A percentile compares a stretch with the other conserved stretches of the same genome.
Conservation (phyloP, 2,113 vertebrate species). For the Speoplatyrhinus poulsoni region DNA sequence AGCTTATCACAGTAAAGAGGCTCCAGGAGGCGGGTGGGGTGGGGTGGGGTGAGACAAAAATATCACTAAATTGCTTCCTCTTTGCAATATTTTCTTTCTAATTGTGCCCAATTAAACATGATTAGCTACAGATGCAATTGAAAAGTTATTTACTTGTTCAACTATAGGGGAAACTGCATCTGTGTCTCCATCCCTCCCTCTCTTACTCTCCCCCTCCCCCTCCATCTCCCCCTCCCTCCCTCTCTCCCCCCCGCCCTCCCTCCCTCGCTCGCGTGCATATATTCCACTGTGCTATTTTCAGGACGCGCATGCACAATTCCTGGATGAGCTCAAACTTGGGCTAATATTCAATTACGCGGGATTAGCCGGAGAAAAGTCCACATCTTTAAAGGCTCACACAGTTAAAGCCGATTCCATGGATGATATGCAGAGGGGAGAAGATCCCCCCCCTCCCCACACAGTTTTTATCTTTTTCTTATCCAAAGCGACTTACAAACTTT, state of each 20-base stretch:
- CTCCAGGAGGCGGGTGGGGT: not conserved
- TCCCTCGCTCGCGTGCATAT: not conserved
- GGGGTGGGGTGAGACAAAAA: slow-evolving; percentile 45
- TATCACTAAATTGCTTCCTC: slow-evolving; percentile 49
- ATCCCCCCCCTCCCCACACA: slow-evolving; percentile 18
- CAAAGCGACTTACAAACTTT: too few species aligned
- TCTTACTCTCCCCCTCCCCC: too few species aligned
- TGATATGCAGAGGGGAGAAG: too few species aligned
- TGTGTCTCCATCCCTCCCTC: slow-evolving; percentile 30
- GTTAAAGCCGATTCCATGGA: slow-evolving; percentile 59
- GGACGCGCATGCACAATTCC: slow-evolving; percentile 61
- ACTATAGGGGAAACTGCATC: slow-evolving; percentile 36
- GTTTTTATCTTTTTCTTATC: too few species aligned
- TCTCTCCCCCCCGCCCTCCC: not conserved
- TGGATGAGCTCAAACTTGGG: slow-evolving; percentile 60
- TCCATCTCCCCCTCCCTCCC: not conserved
- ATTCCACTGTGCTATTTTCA: slow-evolving; percentile 27
- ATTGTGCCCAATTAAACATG: slow-evolving; percentile 70
- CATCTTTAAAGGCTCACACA: slow-evolving; percentile 61
- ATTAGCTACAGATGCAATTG: slow-evolving; percentile 60
- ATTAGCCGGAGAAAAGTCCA: slow-evolving; percentile 63
- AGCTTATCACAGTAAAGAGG: slow-evolving; percentile 62
- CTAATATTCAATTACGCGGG: slow-evolving; percentile 77
- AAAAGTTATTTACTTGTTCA: slow-evolving; percentile 62
- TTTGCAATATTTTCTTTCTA: slow-evolving; percentile 59